Evolutionary conservation across 2,113 vertebrate genomes (phyloP).

Genomic region (Blennius ocellaris): DNA sequence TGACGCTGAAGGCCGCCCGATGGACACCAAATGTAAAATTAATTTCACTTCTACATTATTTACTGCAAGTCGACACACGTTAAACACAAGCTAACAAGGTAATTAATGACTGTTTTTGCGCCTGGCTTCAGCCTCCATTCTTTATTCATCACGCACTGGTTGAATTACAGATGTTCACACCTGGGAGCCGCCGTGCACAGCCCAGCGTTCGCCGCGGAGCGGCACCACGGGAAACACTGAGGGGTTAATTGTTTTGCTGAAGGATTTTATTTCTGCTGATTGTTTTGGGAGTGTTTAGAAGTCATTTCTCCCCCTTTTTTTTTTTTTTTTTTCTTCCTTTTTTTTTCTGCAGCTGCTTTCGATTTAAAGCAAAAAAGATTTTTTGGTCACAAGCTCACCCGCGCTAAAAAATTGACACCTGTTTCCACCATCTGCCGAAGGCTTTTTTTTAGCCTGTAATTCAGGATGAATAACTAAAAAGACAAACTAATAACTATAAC

Average conservation of each 20-base stretch:
- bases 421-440: neutral
- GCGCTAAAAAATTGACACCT: neutral
- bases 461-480: neutral
- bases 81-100: constrained; percentile 48
- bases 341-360: neutral
- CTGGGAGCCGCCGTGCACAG: constrained; percentile 41
- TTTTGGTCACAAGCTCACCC: neutral
- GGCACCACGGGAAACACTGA: constrained; percentile 29
- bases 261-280: constrained; percentile 32
- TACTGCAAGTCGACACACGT: constrained; percentile 40
- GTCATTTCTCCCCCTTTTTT: neutral
- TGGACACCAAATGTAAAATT: constrained; percentile 19
- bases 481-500: too few species aligned
- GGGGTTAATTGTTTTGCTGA: constrained; percentile 42
- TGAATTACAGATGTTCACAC: constrained; percentile 43
- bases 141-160: constrained; percentile 35
- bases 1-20: constrained; percentile 15
- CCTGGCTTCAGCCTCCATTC: constrained; percentile 28
- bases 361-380: neutral
- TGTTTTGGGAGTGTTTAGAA: constrained; percentile 10
- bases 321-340: neutral
- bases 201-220: constrained; percentile 27
- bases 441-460: neutral
- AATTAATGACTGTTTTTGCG: constrained; percentile 35
- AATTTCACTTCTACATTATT: constrained; percentile 47